Evolutionary conservation across 1,140 invertebrate species (phyloP), one percentile per base, ranked within the genome.

Genomic region (Varroa destructor): DNA sequence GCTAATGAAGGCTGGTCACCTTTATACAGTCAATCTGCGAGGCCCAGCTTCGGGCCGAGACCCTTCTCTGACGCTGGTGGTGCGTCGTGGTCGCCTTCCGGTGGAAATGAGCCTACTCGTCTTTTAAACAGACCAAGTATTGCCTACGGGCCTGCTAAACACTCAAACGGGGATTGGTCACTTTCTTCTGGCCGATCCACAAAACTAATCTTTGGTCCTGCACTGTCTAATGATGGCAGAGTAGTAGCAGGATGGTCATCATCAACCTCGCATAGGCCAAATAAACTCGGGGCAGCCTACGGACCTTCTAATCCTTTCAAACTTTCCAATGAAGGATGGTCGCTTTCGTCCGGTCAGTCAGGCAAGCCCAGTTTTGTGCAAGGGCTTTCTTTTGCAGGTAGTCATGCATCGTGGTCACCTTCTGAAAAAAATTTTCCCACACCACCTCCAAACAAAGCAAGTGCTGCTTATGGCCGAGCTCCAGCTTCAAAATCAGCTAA

Each of bases 1-100:
- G 57, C 57, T 58, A 42, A 36, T 58, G 57, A 12, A 36, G 57
- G 57, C 12, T 58, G 57, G 57, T 58, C 57, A 6, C 57, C 57
- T 36, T 58, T 12, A 5, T 36, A 3, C 12, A 12, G 25, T 6
- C 25, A 42, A 58, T 36, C 57, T 58, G 57, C 57, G 25, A 58
- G 12, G 12, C 40, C 57, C 57, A 36, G 6, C 12, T 58, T 36
- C 12, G 57, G 57, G 3, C 57, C 57, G 3, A 12, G 25, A 36
- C 25, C 57, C 12, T 42, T 6, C 25, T 3, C 57, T 42, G 40
- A 12, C 40, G 25, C 12, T 42, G 57, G 57, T 36, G 12, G 57
- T 58, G 57, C 25, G 12, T 3, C 4, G 12, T 36, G 57, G 46
- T 5, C 46, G 4, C 46, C 46, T 58, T 42, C 57, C 4, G 57